A percentile compares a stretch with the other conserved stretches of the same genome.
Conservation (phyloP, 2,888 invertebrate species). For the Limnephilus rhombicus region DNA sequence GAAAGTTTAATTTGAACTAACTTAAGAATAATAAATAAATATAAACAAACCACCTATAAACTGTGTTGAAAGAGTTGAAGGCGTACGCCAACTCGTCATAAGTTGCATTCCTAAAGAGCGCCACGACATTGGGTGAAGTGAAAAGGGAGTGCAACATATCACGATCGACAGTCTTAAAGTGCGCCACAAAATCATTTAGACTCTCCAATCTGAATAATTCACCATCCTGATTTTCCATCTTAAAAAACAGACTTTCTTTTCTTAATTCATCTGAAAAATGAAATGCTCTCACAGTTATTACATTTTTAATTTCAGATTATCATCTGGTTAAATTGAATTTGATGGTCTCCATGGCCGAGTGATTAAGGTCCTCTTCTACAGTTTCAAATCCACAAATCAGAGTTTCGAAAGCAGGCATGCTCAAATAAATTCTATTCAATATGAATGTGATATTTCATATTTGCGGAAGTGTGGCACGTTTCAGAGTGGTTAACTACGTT, state of each 20-base stretch:
- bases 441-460: not conserved
- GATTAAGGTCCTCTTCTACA: not conserved
- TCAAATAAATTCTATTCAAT: not conserved
- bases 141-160: not conserved
- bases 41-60: not conserved
- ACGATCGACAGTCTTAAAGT: not conserved
- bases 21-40: not conserved
- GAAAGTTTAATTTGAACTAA: too few species aligned
- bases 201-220: not conserved
- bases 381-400: not conserved
- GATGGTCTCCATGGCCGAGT: not conserved
- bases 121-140: not conserved
- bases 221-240: not conserved
- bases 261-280: not conserved
- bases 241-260: constrained; percentile 21
- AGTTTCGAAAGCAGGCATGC: not conserved
- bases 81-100: constrained; percentile 16
- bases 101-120: constrained; percentile 13
- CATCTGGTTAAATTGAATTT: not conserved
- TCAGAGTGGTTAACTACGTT: too few species aligned
- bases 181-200: not conserved
- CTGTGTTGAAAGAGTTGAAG: not conserved
- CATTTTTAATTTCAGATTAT: not conserved
- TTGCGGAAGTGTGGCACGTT: not conserved
- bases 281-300: not conserved